Evolutionary conservation across 2,113 vertebrate species (phyloP).

Genomic region (Chelonoidis abingdonii): DNA sequence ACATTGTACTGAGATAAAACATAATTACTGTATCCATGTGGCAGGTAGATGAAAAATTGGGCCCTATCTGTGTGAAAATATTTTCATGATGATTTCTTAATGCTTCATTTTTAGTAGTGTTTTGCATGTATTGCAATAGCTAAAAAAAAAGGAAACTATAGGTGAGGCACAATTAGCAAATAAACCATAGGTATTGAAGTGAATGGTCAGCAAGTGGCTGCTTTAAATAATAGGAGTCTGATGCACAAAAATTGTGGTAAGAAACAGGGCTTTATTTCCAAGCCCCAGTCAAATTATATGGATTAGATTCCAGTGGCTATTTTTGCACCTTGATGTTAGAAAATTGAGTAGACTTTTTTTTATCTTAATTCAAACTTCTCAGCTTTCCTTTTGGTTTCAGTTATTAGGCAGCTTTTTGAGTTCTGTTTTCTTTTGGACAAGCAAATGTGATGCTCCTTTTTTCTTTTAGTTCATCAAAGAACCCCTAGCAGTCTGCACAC

Average conservation of each 20-base stretch:
- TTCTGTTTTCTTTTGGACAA: neutral
- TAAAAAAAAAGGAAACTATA: neutral
- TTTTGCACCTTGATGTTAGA: neutral
- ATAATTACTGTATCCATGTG: neutral
- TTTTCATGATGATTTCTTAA: neutral
- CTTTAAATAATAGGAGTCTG: neutral
- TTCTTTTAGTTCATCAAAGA: neutral
- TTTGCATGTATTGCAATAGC: neutral
- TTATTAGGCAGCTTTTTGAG: neutral
- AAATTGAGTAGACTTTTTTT: neutral
- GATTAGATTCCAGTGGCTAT: neutral
- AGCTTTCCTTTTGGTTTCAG: neutral
- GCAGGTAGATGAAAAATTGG: neutral
- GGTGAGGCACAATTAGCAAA: neutral
- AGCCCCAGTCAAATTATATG: neutral
- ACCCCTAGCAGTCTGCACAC: neutral
- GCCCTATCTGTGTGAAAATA: neutral
- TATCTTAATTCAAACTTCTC: neutral
- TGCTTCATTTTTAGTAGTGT: neutral
- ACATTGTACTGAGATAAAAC: neutral
- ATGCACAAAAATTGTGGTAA: neutral
- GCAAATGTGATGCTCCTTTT: neutral
- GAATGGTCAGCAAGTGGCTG: neutral
- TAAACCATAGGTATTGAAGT: neutral
- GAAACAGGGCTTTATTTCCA: neutral